A percentile compares a stretch with the other conserved stretches of the same genome.
Evolutionary conservation across 2,797 vertebrate genomes (phyloP).

Genomic region (Melanogrammus aeglefinus): DNA sequence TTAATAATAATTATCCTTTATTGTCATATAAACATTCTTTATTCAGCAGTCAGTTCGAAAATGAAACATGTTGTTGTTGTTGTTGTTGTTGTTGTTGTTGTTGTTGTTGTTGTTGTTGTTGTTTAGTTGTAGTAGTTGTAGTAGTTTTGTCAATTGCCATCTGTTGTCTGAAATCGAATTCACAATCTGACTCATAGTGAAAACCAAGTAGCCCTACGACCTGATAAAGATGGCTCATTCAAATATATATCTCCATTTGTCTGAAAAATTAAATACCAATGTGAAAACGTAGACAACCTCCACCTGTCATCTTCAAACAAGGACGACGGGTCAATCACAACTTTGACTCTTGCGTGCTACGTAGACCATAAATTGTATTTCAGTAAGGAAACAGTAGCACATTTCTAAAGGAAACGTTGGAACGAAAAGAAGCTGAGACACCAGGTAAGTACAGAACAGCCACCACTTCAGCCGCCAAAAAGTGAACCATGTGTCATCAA

Average conservation of each 20-base stretch:
- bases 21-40: too few relatives aligned
- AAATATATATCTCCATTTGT: background rate
- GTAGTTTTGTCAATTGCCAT: background rate
- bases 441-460: background rate
- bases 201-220: background rate
- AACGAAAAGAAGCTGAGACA: background rate
- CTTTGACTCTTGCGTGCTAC: background rate
- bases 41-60: too few relatives aligned
- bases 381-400: background rate
- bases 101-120: background rate
- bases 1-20: background rate
- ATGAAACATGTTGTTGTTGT: too few relatives aligned
- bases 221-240: background rate
- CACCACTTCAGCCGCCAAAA: background rate
- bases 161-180: background rate
- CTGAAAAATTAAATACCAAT: background rate
- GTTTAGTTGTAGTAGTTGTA: background rate
- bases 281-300: background rate
- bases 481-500: background rate
- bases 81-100: too few relatives aligned
- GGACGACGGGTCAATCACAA: background rate
- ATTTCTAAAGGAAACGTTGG: background rate
- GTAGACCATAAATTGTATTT: background rate
- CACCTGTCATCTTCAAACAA: background rate
- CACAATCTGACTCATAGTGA: background rate